Percentiles rank a stretch among this genome's conserved stretches.
phyloP scores from a whole-genome alignment of 2,797 vertebrate genomes.

The Characodon lateralis region DNA sequence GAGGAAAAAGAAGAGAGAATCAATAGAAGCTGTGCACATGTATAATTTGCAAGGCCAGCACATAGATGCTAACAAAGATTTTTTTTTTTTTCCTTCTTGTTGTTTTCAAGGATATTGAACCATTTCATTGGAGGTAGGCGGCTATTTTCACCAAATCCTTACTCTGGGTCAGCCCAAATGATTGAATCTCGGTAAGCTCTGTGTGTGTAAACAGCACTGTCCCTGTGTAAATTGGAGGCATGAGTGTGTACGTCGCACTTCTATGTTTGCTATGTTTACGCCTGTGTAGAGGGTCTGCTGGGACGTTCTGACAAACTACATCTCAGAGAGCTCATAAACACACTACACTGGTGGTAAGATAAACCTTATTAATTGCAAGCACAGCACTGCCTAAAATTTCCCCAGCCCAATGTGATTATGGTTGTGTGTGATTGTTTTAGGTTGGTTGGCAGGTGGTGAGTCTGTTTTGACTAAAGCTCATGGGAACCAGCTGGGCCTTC shows the following conservation, averaged over 20 bases:
- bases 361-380: slow-evolving; percentile 63
- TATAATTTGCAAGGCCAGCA: slow-evolving; percentile 79
- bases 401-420: slow-evolving; percentile 53
- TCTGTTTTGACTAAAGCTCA: slow-evolving; percentile 71
- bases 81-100: slow-evolving; percentile 55
- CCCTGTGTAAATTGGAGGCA: slow-evolving; percentile 70
- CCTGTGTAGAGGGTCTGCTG: slow-evolving; percentile 34
- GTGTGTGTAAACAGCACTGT: slow-evolving; percentile 63
- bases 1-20: slow-evolving; percentile 79
- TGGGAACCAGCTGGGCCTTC: slow-evolving; percentile 81
- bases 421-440: slow-evolving; percentile 62
- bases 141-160: slow-evolving; percentile 72
- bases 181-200: slow-evolving; percentile 72
- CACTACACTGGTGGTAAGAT: slow-evolving; percentile 47
- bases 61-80: slow-evolving; percentile 73
- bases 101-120: slow-evolving; percentile 74
- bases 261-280: slow-evolving; percentile 40
- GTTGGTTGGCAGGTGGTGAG: slow-evolving; percentile 68
- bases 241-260: slow-evolving; percentile 56
- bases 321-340: slow-evolving; percentile 46
- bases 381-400: slow-evolving; percentile 33
- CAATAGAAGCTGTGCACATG: slow-evolving; percentile 77
- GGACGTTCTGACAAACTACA: slow-evolving; percentile 52
- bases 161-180: slow-evolving; percentile 68
- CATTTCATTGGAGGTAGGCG: slow-evolving; percentile 64